phyloP scores from a whole-genome alignment of 2,113 vertebrate species.

The Anhinga anhinga region DNA sequence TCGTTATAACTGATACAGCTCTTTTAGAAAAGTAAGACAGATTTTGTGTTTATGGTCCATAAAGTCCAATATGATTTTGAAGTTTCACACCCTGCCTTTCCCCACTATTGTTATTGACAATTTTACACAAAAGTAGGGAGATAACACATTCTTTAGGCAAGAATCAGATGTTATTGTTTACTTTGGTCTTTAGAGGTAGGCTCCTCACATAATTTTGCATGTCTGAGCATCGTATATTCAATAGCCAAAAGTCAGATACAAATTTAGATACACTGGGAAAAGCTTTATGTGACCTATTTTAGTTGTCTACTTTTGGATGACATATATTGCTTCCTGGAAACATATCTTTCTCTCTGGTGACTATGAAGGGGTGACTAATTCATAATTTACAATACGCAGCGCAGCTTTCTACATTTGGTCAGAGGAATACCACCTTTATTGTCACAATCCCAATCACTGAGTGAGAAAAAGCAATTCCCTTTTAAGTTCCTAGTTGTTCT shows the following conservation, averaged over 20 bases:
- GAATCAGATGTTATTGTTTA: not conserved
- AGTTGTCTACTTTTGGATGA: not conserved
- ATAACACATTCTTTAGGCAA: not conserved
- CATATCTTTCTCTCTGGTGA: not conserved
- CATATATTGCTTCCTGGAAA: not conserved
- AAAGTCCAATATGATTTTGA: not conserved
- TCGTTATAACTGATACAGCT: not conserved
- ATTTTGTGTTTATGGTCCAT: not conserved
- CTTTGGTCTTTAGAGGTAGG: not conserved
- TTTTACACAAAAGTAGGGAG: not conserved
- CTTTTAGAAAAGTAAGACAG: not conserved
- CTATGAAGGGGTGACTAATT: not conserved
- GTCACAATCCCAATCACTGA: not conserved
- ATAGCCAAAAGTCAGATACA: not conserved
- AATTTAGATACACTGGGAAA: not conserved
- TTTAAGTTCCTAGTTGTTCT: not conserved
- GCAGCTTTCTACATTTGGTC: not conserved
- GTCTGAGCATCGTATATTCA: not conserved
- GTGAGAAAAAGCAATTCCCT: not conserved
- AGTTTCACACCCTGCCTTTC: not conserved
- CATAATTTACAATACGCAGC: not conserved
- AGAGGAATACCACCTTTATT: not conserved
- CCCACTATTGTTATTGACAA: not conserved
- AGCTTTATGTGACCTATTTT: not conserved
- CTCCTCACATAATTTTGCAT: not conserved